Base-by-base conservation (phyloP, 2,797 vertebrate species). In the Hoplostethus mediterraneus region DNA sequence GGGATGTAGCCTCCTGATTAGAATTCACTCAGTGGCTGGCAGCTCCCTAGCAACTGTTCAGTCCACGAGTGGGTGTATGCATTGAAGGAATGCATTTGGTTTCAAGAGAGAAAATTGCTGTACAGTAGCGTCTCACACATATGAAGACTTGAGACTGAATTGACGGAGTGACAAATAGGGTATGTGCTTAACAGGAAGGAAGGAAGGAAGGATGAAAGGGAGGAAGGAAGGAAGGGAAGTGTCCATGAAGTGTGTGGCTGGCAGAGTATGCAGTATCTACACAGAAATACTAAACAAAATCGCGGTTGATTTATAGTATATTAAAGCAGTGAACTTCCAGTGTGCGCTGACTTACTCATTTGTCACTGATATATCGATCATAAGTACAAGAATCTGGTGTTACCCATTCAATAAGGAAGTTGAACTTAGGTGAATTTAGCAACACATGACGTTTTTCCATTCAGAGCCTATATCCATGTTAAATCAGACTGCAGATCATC, bases 41-140 rank as follows among this genome's bases (percentile, higher is more conserved):
- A 81, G 72, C 71, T 87, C 67, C 87, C 74, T 82, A 82, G 78
- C 77, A 90, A 80, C 82, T 79, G 77, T 73, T 77, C 60, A 77
- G 79, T 51, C 2, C 12, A 31, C 55, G 75, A 70, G 85, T 78
- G 68, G 68, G 67, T 73, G 84, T 87, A 44, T 44, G 49, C 58
- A 76, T 6, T 69, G 71, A 82, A 74, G 21, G 80, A 74, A 67
- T 48, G 56, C 47, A 67, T 76, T 83, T 56, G 25, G 38, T 61
- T 55, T 60, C 25, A 55, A 62, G 62, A 78, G 57, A 80, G 66
- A 70, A 84, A 80, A 68, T 57, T 77, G 79, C 77, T 67, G 55
- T 45, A 49, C 56, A 69, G 63, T 55, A 71, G 64, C 58, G 77
- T 80, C 68, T 71, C 45, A 68, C 44, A 68, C 51, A 66, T 40